A percentile compares a stretch with the other conserved stretches of the same genome.
Evolutionary conservation across 2,888 invertebrate genomes (phyloP).

Genomic region (Bedellia somnulentella): DNA sequence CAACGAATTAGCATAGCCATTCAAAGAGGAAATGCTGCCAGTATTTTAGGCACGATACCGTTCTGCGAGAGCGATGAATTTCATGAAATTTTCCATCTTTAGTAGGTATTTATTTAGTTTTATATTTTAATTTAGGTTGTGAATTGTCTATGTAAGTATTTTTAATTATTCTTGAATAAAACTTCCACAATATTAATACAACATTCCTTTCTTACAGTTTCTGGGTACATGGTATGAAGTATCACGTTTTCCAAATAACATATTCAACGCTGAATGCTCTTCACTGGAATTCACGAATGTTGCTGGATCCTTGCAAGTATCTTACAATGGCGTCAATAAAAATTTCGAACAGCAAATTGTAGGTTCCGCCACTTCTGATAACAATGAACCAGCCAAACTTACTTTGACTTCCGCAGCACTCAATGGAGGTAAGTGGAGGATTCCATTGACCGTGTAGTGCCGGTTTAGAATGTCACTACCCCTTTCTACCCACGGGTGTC

Average conservation of each 20-base stretch:
- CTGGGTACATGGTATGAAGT: constrained; percentile 30
- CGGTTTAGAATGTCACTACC: too few species aligned
- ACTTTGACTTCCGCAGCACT: constrained; percentile 14
- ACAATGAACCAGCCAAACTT: constrained; percentile 17
- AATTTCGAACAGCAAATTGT: constrained; percentile 22
- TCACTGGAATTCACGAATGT: constrained; percentile 14
- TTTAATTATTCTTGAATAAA: too few species aligned
- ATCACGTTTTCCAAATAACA: constrained; percentile 16
- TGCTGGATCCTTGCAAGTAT: constrained; percentile 10
- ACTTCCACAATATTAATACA: constrained; percentile 1
- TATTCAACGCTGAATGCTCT: constrained; percentile 25
- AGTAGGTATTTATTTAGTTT: too few species aligned
- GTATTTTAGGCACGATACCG: too few species aligned
- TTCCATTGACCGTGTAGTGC: too few species aligned
- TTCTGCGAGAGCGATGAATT: too few species aligned
- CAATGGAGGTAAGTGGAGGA: constrained; percentile 19
- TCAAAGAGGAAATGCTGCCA: too few species aligned
- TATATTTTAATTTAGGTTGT: too few species aligned
- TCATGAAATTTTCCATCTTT: too few species aligned
- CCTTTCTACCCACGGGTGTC: too few species aligned
- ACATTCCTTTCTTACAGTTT: constrained; percentile 19
- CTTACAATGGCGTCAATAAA: constrained; percentile 17
- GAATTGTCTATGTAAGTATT: too few species aligned
- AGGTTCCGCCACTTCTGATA: constrained; percentile 15
- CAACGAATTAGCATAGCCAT: too few species aligned